phyloP scores from a whole-genome alignment of 2,113 vertebrate genomes.

The Ptychochromis oligacanthus region DNA sequence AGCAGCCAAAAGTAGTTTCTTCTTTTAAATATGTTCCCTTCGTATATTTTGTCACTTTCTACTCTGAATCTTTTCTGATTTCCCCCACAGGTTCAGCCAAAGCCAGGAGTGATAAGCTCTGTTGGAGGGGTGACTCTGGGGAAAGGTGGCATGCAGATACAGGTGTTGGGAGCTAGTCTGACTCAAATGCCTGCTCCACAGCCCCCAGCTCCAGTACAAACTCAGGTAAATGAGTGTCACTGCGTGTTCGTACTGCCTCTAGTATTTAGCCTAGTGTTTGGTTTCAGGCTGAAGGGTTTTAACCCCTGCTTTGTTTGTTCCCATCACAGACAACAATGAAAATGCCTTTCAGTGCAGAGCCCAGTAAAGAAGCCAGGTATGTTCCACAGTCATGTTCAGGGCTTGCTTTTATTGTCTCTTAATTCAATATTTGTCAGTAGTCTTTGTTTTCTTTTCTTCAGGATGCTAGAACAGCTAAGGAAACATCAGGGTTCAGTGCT shows the following conservation, averaged over 20 bases:
- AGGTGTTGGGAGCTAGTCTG: constrained; percentile 76
- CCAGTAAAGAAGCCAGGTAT: constrained; percentile 94
- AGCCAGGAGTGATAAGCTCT: constrained; percentile 84
- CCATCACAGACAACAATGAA: constrained; percentile 80
- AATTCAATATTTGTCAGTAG: neutral
- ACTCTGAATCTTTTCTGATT: neutral
- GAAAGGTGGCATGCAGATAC: constrained; percentile 79
- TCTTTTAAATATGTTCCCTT: neutral
- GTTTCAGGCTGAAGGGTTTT: neutral
- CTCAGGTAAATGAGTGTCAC: constrained; percentile 65
- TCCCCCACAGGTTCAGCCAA: constrained; percentile 75
- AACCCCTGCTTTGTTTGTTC: constrained; percentile 5
- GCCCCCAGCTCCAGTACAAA: constrained; percentile 60
- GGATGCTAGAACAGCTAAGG: constrained; percentile 93
- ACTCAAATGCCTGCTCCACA: constrained; percentile 76
- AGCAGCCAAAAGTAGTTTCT: too few relatives aligned
- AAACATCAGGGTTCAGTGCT: constrained; percentile 91
- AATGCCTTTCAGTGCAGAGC: constrained; percentile 86
- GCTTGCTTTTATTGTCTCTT: neutral
- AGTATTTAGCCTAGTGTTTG: too few relatives aligned
- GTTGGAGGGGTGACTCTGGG: constrained; percentile 76
- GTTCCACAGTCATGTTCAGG: constrained; percentile 3
- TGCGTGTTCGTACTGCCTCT: neutral
- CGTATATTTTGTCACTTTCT: neutral
- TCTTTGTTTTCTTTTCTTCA: constrained; percentile 51